Evolutionary conservation across 2,113 vertebrate species (phyloP).

Genomic region (Halichoerus grypus): DNA sequence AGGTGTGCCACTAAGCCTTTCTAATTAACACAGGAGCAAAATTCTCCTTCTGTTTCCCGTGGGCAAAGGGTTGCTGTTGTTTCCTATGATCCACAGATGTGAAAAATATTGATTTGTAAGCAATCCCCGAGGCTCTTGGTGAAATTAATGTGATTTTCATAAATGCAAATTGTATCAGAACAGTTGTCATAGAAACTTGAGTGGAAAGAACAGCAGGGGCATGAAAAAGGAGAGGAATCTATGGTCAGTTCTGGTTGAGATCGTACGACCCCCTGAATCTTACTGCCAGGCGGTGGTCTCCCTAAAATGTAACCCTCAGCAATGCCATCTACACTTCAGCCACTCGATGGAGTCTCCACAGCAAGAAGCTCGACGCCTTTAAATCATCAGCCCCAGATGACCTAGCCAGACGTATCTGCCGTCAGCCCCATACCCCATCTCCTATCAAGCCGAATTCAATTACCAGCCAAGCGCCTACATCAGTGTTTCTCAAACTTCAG

Average conservation of each 20-base stretch:
- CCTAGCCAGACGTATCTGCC: neutral
- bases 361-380: neutral
- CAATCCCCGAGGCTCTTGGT: constrained; percentile 25
- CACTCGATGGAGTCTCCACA: neutral
- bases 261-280: neutral
- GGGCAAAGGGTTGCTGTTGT: neutral
- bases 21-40: neutral
- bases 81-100: neutral
- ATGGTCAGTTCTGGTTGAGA: neutral
- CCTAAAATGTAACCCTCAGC: neutral
- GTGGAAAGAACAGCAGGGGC: constrained; percentile 45
- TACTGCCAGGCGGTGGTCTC: neutral
- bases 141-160: constrained; percentile 70
- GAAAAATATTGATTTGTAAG: constrained; percentile 49
- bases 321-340: neutral
- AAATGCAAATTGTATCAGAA: constrained; percentile 60
- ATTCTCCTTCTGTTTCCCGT: neutral
- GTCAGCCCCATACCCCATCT: neutral
- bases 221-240: constrained; percentile 5
- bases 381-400: neutral
- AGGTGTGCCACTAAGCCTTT: neutral
- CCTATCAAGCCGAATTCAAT: neutral
- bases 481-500: neutral
- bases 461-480: neutral
- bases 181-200: constrained; percentile 57